These are phyloP conservation scores for Peucedramus taeniatus DNA, from an alignment of 2,113 vertebrate genomes.

Conservation along the genomic window DNA sequence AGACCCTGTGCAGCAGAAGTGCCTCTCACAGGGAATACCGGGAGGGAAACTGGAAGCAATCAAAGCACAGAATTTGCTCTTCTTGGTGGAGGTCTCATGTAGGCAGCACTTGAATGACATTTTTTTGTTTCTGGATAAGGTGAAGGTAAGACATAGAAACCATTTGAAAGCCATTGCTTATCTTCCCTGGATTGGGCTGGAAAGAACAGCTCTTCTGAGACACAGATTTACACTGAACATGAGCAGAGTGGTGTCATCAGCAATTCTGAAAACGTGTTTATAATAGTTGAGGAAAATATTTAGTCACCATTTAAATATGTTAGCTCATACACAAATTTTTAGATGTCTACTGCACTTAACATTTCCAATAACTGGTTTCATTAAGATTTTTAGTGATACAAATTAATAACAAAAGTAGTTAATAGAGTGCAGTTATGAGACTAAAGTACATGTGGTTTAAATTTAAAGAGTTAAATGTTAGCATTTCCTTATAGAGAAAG, in stretches of 20 bases:
- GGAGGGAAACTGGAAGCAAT: not conserved
- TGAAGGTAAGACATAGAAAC: not conserved
- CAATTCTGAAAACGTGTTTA: not conserved
- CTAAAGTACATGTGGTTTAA: conserved; percentile 31
- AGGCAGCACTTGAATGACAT: not conserved
- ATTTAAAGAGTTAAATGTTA: conserved; percentile 55
- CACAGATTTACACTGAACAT: not conserved
- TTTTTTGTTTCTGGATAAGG: not conserved
- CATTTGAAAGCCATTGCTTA: not conserved
- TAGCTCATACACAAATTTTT: not conserved
- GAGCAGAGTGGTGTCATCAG: not conserved
- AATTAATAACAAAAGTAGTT: conserved; percentile 27
- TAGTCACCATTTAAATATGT: conserved; percentile 22
- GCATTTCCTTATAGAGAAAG: conserved; percentile 36
- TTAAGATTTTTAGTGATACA: conserved; percentile 20
- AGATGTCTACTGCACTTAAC: not conserved
- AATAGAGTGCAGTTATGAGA: not conserved
- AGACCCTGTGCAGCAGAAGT: not conserved
- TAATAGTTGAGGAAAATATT: not conserved
- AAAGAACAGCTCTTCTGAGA: not conserved
- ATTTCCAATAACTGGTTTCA: conserved; percentile 18
- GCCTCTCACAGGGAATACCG: not conserved
- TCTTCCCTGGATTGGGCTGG: not conserved
- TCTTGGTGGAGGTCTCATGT: not conserved
- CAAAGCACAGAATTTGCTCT: not conserved